phyloP scores from a whole-genome alignment of 2,888 invertebrate species.

The Latrodectus hesperus region DNA sequence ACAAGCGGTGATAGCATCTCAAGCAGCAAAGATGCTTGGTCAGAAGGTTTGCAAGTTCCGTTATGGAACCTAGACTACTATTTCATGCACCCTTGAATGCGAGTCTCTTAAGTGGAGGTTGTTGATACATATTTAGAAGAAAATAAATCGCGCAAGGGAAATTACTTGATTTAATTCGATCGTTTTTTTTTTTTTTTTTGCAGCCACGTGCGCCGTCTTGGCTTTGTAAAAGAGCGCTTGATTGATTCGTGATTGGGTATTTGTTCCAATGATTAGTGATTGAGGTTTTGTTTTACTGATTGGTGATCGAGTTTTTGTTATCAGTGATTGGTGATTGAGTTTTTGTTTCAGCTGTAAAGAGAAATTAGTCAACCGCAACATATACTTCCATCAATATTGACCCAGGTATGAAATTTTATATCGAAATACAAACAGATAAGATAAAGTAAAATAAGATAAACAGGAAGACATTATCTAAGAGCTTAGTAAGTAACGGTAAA shows the following conservation, averaged over 20 bases:
- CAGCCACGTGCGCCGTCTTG: constrained; percentile 27
- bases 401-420: no score
- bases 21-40: constrained; percentile 55
- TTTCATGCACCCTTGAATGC: constrained; percentile 62
- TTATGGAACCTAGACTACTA: constrained; percentile 53
- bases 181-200: constrained; percentile 38
- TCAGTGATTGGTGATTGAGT: no score
- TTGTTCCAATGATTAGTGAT: no score
- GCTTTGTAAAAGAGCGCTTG: not conserved
- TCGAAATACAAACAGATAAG: no score
- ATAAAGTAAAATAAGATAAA: no score
- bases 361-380: no score
- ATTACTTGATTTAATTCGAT: constrained; percentile 27
- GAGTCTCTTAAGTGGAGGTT: constrained; percentile 43
- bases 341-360: no score
- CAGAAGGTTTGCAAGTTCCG: constrained; percentile 66
- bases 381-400: no score
- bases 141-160: constrained; percentile 43
- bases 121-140: constrained; percentile 61
- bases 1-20: constrained; percentile 68
- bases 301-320: no score
- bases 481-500: no score
- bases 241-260: not conserved
- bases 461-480: no score
- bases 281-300: no score